phyloP scores from a whole-genome alignment of 2,113 vertebrate species.

The Hipposideros armiger region DNA sequence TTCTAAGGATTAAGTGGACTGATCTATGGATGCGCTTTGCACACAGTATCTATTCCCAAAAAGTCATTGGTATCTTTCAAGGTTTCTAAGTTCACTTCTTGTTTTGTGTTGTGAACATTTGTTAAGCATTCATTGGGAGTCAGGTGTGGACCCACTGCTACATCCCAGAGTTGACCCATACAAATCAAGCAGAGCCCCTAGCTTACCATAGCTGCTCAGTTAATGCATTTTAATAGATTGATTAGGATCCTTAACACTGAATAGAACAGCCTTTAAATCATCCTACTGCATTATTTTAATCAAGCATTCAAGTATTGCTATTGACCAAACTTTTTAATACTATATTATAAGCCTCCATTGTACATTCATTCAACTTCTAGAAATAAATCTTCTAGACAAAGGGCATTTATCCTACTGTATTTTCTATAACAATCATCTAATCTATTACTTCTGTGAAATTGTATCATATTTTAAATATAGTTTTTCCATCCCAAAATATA shows the following conservation, averaged over 20 bases:
- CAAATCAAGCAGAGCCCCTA: neutral
- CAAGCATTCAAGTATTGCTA: neutral
- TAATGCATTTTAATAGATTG: neutral
- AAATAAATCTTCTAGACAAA: slow-evolving; percentile 29
- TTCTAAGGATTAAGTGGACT: neutral
- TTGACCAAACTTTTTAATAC: neutral
- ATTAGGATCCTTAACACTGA: neutral
- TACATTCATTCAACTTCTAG: neutral
- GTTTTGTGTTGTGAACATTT: neutral
- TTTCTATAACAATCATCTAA: neutral
- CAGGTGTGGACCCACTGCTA: too few species aligned
- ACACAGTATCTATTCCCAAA: neutral
- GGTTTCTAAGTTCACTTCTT: neutral
- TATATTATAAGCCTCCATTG: neutral
- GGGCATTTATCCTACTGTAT: neutral
- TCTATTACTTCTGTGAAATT: neutral
- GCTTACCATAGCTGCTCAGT: neutral
- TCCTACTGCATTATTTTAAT: slow-evolving; percentile 41
- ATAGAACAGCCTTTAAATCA: neutral
- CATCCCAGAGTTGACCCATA: neutral
- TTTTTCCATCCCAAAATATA: neutral
- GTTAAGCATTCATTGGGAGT: neutral
- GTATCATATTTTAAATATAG: neutral
- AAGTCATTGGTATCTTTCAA: neutral
- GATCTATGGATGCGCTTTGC: neutral